Evolutionary conservation across 2,797 vertebrate genomes (phyloP).

Genomic region (Diglossa cyanea): DNA sequence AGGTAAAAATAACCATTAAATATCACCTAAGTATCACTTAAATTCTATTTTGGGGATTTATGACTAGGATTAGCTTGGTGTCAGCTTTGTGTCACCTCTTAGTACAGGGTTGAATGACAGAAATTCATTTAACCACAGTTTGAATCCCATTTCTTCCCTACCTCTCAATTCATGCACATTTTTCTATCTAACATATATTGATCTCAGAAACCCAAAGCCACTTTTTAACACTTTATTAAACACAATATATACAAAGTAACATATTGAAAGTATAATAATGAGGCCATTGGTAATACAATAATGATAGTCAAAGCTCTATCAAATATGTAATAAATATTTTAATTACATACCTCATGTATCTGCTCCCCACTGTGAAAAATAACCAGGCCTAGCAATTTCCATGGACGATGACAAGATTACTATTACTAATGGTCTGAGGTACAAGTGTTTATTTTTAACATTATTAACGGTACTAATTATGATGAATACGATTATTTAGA

Average conservation of each 20-base stretch:
- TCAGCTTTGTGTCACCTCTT: conserved; percentile 41
- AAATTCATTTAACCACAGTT: conserved; percentile 54
- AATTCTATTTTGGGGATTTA: conserved; percentile 62
- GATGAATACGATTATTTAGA: conserved; percentile 70
- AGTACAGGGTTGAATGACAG: conserved; percentile 16
- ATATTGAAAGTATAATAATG: conserved; percentile 37
- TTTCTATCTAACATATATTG: conserved; percentile 39
- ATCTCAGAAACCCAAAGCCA: not conserved
- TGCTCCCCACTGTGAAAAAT: conserved; percentile 71
- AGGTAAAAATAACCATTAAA: conserved; percentile 53
- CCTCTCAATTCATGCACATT: conserved; percentile 17
- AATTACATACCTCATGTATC: conserved; percentile 73
- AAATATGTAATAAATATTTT: conserved; percentile 75
- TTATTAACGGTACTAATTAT: conserved; percentile 71
- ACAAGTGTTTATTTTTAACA: conserved; percentile 73
- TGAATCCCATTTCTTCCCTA: conserved; percentile 45
- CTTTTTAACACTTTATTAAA: conserved; percentile 50
- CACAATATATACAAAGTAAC: conserved; percentile 41
- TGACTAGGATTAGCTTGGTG: conserved; percentile 42
- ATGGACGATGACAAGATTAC: conserved; percentile 70
- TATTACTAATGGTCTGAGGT: conserved; percentile 70
- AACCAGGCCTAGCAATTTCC: conserved; percentile 66
- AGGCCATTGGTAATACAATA: conserved; percentile 18
- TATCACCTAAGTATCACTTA: conserved; percentile 41
- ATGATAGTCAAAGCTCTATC: conserved; percentile 26